phyloP scores from a whole-genome alignment of 2,888 invertebrate genomes.

The Stenotaenia linearis region DNA sequence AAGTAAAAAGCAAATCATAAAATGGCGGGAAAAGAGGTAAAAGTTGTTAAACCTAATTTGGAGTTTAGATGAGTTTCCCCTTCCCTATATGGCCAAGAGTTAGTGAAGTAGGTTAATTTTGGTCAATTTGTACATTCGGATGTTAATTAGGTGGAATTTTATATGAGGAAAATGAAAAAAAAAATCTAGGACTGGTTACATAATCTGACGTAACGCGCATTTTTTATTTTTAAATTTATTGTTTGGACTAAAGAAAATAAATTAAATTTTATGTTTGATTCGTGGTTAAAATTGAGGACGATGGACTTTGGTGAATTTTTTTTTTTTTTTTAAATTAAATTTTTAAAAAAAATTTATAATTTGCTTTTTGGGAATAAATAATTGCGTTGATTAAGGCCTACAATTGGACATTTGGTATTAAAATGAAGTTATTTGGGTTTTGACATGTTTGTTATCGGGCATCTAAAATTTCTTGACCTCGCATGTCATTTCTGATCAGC shows the following conservation, averaged over 20 bases:
- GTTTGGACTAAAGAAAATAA: neutral
- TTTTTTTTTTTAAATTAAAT: neutral
- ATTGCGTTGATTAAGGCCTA: neutral
- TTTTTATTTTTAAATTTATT: neutral
- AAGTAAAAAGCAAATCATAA: too few relatives aligned
- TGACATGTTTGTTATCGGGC: constrained; percentile 1
- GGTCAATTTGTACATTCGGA: neutral
- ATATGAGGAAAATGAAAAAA: neutral
- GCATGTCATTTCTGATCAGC: neutral
- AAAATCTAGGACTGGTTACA: neutral
- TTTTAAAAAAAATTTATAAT: neutral
- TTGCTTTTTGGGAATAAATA: neutral
- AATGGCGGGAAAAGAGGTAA: neutral
- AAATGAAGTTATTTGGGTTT: constrained; percentile 2
- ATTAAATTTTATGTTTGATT: neutral
- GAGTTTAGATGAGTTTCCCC: neutral
- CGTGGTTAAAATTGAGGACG: neutral
- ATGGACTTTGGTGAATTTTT: neutral
- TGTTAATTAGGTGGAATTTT: neutral
- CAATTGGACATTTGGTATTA: neutral
- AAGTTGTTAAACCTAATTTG: neutral
- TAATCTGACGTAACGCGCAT: neutral
- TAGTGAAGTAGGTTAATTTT: neutral
- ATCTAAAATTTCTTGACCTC: constrained; percentile 5
- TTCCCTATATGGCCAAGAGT: neutral